phyloP scores from a whole-genome alignment of 2,888 invertebrate species.

The Thereva unica region DNA sequence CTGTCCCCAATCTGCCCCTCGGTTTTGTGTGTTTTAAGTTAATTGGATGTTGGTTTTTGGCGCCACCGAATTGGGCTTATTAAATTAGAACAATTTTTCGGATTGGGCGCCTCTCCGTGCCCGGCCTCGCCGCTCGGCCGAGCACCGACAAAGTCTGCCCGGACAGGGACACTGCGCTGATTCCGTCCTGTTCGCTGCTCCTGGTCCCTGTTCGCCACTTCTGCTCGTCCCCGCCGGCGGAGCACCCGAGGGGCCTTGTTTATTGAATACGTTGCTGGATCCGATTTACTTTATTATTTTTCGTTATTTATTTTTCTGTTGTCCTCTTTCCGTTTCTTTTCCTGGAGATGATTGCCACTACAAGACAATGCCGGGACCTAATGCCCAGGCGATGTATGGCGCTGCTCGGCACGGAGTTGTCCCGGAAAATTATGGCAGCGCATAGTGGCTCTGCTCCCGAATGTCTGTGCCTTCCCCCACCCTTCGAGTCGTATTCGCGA shows the following conservation, averaged over 20 bases:
- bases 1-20: conserved; percentile 25
- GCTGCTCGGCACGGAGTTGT: too few species aligned
- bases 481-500: too few species aligned
- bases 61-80: conserved; percentile 42
- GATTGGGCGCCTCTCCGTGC: conserved; percentile 29
- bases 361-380: conserved; percentile 10
- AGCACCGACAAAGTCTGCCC: neutral
- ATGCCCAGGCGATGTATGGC: too few species aligned
- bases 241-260: conserved; percentile 32
- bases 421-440: too few species aligned
- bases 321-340: conserved; percentile 9
- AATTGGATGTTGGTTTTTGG: conserved; percentile 43
- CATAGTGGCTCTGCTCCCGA: too few species aligned
- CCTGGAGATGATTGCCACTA: conserved; percentile 8
- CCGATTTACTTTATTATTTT: conserved; percentile 35
- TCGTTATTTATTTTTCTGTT: conserved; percentile 29
- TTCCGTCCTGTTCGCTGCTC: conserved; percentile 19
- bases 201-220: conserved; percentile 12
- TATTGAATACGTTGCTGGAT: conserved; percentile 34
- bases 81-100: conserved; percentile 41
- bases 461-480: too few species aligned
- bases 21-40: conserved; percentile 41
- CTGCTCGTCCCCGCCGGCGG: neutral
- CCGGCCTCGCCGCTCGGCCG: conserved; percentile 9
- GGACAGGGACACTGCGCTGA: conserved; percentile 4